Percentiles rank a stretch among this genome's conserved stretches.
Evolutionary conservation across 2,113 vertebrate species (phyloP).

Genomic region (Conger conger): DNA sequence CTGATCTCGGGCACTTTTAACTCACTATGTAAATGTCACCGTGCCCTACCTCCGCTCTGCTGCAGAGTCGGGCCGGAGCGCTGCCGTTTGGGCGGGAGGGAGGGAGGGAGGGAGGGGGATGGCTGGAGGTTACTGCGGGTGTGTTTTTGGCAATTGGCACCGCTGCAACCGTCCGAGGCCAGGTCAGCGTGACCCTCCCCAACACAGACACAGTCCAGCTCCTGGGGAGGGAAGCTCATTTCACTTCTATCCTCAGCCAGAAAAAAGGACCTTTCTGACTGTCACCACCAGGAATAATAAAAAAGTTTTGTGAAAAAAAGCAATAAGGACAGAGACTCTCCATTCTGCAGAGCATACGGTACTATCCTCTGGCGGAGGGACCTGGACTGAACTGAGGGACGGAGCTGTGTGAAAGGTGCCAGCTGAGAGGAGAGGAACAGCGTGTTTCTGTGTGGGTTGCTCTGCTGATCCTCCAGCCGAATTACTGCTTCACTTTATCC

Average conservation of each 20-base stretch:
- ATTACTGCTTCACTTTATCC: neutral
- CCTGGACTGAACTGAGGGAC: neutral
- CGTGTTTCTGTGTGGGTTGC: neutral
- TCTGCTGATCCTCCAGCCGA: neutral
- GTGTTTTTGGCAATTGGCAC: neutral
- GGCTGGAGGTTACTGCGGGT: neutral
- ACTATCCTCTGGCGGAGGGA: constrained; percentile 21
- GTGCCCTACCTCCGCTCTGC: neutral
- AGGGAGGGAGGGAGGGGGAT: neutral
- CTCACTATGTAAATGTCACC: neutral
- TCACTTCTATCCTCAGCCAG: neutral
- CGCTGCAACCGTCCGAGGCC: neutral
- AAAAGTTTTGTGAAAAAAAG: constrained; percentile 11
- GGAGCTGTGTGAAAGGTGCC: constrained; percentile 11
- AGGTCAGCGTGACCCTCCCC: constrained; percentile 1
- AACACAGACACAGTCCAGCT: constrained; percentile 21
- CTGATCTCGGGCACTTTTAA: neutral
- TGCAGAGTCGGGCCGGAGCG: neutral
- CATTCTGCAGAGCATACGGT: constrained; percentile 5
- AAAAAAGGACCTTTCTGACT: constrained; percentile 26
- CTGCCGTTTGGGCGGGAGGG: neutral
- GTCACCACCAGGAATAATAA: constrained; percentile 1
- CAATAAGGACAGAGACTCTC: neutral
- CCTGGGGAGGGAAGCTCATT: constrained; percentile 16
- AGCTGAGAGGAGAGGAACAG: constrained; percentile 8